Percentiles rank a stretch among this genome's conserved stretches.
Evolutionary conservation across 2,113 vertebrate genomes (phyloP).

Genomic region (Ptyas mucosa): DNA sequence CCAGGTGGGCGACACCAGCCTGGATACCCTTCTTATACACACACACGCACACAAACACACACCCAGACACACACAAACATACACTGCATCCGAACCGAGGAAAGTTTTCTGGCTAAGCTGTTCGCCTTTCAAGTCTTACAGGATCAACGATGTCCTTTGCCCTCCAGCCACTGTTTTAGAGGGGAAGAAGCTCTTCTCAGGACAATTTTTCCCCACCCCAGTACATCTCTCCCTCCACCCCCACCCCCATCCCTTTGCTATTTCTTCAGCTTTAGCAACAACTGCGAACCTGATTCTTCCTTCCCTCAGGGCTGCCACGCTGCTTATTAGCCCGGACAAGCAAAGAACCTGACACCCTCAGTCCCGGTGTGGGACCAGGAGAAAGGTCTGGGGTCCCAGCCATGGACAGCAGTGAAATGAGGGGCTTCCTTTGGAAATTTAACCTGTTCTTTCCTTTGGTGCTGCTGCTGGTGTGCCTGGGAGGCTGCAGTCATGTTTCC

Average conservation of each 20-base stretch:
- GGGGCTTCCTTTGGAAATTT: slow-evolving; percentile 63
- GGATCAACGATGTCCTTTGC: background rate
- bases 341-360: slow-evolving; percentile 14
- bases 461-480: slow-evolving; percentile 61
- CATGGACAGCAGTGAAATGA: slow-evolving; percentile 68
- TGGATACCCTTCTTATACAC: background rate
- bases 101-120: slow-evolving; percentile 7
- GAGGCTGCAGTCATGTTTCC: slow-evolving; percentile 62
- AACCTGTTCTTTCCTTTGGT: slow-evolving; percentile 65
- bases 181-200: background rate
- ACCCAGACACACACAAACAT: background rate
- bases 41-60: slow-evolving; percentile 12
- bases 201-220: slow-evolving; percentile 37
- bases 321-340: slow-evolving; percentile 48
- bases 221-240: background rate
- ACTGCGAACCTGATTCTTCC: slow-evolving; percentile 51
- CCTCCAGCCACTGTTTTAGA: slow-evolving; percentile 12
- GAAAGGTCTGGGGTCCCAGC: slow-evolving; percentile 30
- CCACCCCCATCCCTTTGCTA: slow-evolving; percentile 48
- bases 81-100: background rate
- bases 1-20: background rate
- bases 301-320: slow-evolving; percentile 30
- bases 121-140: background rate
- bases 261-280: slow-evolving; percentile 36
- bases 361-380: background rate